phyloP scores from a whole-genome alignment of 1,140 invertebrate genomes.

The Elymnias hypermnestra region DNA sequence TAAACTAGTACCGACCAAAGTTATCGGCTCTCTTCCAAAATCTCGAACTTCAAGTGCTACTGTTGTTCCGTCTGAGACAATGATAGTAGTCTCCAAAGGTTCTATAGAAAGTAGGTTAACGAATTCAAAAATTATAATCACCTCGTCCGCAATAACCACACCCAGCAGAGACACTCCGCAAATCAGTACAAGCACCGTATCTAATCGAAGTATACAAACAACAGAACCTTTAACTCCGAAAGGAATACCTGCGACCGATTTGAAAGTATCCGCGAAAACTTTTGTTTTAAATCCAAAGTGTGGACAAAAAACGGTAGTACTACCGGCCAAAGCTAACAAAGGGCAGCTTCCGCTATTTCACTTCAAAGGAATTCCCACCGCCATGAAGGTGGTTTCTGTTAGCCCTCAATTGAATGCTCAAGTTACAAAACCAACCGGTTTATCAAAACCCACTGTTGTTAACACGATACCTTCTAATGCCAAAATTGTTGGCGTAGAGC shows the following conservation, averaged over 20 bases:
- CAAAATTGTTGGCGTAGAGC: conserved; percentile 55
- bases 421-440: conserved; percentile 39
- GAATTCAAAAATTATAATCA: conserved; percentile 59
- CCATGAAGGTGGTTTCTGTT: conserved; percentile 69
- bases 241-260: conserved; percentile 67
- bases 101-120: conserved; percentile 46
- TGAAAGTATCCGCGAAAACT: conserved; percentile 71
- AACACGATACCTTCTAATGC: conserved; percentile 40
- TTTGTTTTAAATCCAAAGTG: conserved; percentile 70
- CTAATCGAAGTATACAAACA: conserved; percentile 27
- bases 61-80: conserved; percentile 56
- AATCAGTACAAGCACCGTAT: conserved; percentile 37
- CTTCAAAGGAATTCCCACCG: conserved; percentile 63
- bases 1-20: conserved; percentile 68
- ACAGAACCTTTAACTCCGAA: conserved; percentile 61
- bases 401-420: conserved; percentile 50
- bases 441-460: conserved; percentile 49
- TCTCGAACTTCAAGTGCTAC: conserved; percentile 33
- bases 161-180: conserved; percentile 39
- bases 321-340: conserved; percentile 58
- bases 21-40: conserved; percentile 55
- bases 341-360: conserved; percentile 61
- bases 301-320: conserved; percentile 72
- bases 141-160: conserved; percentile 46
- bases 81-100: conserved; percentile 70